Evolutionary conservation across 2,797 vertebrate species (phyloP), one percentile per base, ranked within the genome.

Genomic region (Phoebastria nigripes): DNA sequence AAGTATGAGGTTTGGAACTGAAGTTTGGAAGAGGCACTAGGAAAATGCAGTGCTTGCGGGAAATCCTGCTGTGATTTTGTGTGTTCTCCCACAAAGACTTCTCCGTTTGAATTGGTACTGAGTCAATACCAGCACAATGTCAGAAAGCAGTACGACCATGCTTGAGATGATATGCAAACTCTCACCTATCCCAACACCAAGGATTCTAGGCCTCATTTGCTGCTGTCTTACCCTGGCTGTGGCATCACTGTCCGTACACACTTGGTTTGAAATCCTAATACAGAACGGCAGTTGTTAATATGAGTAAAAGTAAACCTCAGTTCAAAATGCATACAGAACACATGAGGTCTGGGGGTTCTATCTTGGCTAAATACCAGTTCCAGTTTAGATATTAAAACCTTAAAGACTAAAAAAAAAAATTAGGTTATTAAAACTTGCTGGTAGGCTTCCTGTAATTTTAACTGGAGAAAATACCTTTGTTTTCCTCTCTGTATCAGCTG

Each of bases 11-110:
- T 33, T 87, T 87, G 46, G 61, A 89, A 31, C 31, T 67, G 15
- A 46, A 67, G 21, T 39, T 63, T 77, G 55, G 51, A 73, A 66
- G 15, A 65, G 31, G 26, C 63, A 58, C 20, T 71, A 77, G 67
- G 61, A 86, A 95, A 93, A 83, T 65, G 47, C 54, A 71, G 24
- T 15, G 37, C 16, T 74, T 76, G 82, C 56, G 90, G 80, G 73
- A 91, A 93, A 95, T 8, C 18, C 47, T 92, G 84, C 28, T 82
- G 44, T 58, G 59, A 79, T 82, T 94, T 77, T 66, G 49, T 59
- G 67, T 20, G 25, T 31, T 94, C 22, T 87, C 21, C 28, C 28
- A 56, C 42, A 72, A 39, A 58, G 39, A 33, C 11, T 28, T 42
- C 31, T 72, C n/a, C 25, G 6, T n/a, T 78, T 56, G 52, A 83